Conservation (phyloP, 1,140 invertebrate genomes). For the Leptinotarsa undecemlineata region DNA sequence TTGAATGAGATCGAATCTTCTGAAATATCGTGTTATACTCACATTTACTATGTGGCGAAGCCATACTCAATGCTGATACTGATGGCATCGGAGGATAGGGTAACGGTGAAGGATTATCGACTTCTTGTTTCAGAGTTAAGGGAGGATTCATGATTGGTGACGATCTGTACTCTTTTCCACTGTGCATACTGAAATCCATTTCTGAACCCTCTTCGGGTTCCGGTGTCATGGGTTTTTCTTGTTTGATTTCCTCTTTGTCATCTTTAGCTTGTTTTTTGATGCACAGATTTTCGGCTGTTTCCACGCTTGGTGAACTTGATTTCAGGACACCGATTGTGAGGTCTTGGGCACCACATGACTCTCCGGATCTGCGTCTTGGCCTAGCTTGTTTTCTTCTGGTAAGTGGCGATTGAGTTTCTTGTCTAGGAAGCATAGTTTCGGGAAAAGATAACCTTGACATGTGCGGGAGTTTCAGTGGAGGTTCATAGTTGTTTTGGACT, state of each 20-base stretch:
- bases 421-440: constrained; percentile 45
- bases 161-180: constrained; percentile 51
- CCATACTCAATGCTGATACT: constrained; percentile 73
- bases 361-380: constrained; percentile 78
- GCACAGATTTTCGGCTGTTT: constrained; percentile 54
- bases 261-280: constrained; percentile 32
- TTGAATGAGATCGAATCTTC: too few species aligned
- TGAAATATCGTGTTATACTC: constrained; percentile 33
- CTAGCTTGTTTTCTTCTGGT: constrained; percentile 79
- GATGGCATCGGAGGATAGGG: constrained; percentile 70
- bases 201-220: constrained; percentile 56
- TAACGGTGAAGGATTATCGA: constrained; percentile 62
- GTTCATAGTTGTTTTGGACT: constrained; percentile 37
- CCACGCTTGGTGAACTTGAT: constrained; percentile 45
- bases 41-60: constrained; percentile 76
- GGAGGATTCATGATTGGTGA: constrained; percentile 59
- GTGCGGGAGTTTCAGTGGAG: constrained; percentile 56
- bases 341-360: constrained; percentile 68
- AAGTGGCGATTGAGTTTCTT: constrained; percentile 69
- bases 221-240: constrained; percentile 48
- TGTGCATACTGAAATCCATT: constrained; percentile 55
- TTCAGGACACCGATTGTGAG: constrained; percentile 47
- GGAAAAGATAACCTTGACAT: constrained; percentile 60
- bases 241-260: constrained; percentile 30
- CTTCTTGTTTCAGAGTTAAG: constrained; percentile 57